Base-by-base conservation (phyloP, 2,113 vertebrate genomes). In the Aldabrachelys gigantea region DNA sequence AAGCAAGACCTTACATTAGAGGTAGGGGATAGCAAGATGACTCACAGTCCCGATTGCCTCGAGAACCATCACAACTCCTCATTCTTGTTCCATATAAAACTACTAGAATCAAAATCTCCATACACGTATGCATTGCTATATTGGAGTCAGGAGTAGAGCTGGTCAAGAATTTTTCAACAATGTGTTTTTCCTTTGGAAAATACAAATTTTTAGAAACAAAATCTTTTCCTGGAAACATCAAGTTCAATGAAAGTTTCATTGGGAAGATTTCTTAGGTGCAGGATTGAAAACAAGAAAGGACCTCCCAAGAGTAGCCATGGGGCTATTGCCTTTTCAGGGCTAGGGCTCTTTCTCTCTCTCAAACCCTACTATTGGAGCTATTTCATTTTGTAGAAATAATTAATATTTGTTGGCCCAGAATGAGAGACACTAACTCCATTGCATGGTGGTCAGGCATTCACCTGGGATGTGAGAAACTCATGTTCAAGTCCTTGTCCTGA, bases 21-120 rank as follows among this genome's bases (percentile, higher is more conserved):
- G 31, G 31, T 29, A 35, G 59, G 59, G 31, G 14, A 56, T 65
- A 65, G n/a, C 65, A 69, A 69, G 65, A 17, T 69, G 65, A 69
- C 35, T 38, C 65, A 69, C 65, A 69, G 8, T 69, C 35, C 17
- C 38, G 65, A 9, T n/a, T n/a, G 65, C 35, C 35, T n/a, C 2
- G 4, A n/a, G 16, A 65, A 65, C 31, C 8, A n/a, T 65, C 31
- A 17, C 16, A n/a, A 65, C 62, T 88, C 89, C 47, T 85, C 0
- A 0, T 4, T 79, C 54, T 86, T 38, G 53, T 2, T 0, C 29
- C 89, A 85, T 22, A 35, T 75, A 49, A 12, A 79, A 78, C 56
- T n/a, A 41, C 75, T 44, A 82, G 82, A 41, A 0, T 0, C 84
- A 87, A 83, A 78, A 85, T 89, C 75, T 81, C 53, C 29, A 22